Evolutionary conservation across 2,797 vertebrate species (phyloP), one percentile per base, ranked within the genome.

Genomic region (Fistularia tabacaria): DNA sequence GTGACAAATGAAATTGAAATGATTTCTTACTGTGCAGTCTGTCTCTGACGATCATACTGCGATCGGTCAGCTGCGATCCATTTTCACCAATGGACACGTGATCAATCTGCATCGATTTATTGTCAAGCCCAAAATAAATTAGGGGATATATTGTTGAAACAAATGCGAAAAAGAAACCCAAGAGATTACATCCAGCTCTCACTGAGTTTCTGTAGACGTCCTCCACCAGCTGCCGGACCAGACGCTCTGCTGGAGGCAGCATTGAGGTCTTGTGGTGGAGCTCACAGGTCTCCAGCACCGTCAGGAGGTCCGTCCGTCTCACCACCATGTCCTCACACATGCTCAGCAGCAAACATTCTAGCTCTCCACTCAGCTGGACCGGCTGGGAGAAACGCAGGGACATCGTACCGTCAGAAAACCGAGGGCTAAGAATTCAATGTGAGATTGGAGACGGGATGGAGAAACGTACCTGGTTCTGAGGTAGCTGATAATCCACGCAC

Each of bases 401-500:
- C 36, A 45, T 7, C 38, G n/a, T n/a, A 9, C n/a, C 37, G 3
- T 13, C 9, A 42, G 10, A 14, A 1, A 10, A 1, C 38, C 41
- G 15, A 8, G 8, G 8, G 10, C 44, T 46, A 8, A 14, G 10
- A 13, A 14, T 39, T 13, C 36, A 14, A 3, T 53, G 37, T 11
- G 15, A 3, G 14, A 1, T 3, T 3, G 12, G 14, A 8, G 6
- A 36, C 6, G 36, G 10, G 12, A 36, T 15, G 9, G 3, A 38
- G 8, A 25, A 14, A 43, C 25, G n/a, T 69, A 91, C 94, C 94
- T 95, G 92, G 57, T 91, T 91, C 73, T 91, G 89, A 77, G 92
- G 93, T 83, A 97, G 87, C 7, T 87, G 91, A 77, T 93, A 95
- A 57, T 93, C 94, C 40, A 90, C 90, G 13, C 93, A 91, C 94